phyloP scores from a whole-genome alignment of 2,888 invertebrate genomes.

The Timema cristinae region DNA sequence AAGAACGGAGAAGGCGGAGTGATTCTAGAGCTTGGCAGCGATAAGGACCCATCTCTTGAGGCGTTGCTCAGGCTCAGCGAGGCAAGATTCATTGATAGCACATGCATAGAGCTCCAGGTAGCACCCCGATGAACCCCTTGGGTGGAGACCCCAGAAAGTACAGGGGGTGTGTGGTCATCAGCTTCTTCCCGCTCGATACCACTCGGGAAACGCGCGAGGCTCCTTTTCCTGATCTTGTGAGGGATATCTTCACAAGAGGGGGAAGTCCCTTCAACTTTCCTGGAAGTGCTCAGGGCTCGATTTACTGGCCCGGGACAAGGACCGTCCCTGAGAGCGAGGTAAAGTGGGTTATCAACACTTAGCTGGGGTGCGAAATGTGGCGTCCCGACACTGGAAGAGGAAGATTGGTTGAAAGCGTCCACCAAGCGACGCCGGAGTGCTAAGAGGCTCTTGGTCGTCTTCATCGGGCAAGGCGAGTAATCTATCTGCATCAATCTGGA shows the following conservation, averaged over 20 bases:
- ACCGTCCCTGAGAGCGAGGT: conserved; percentile 43
- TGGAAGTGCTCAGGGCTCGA: too few relatives aligned
- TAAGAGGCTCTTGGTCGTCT: conserved; percentile 48
- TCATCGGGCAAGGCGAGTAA: conserved; percentile 46
- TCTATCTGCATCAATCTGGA: conserved; percentile 48
- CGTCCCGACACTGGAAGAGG: conserved; percentile 16
- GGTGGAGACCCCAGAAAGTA: not conserved
- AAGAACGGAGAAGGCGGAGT: conserved; percentile 16
- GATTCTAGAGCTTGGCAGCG: not conserved
- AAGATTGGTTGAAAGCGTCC: conserved; percentile 41
- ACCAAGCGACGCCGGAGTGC: conserved; percentile 49
- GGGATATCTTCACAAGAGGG: not conserved
- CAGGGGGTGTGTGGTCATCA: not conserved
- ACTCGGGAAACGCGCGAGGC: not conserved
- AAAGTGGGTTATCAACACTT: conserved; percentile 49
- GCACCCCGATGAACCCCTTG: not conserved
- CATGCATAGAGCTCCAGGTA: conserved; percentile 14
- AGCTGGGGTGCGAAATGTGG: conserved; percentile 8
- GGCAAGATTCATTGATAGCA: conserved; percentile 24
- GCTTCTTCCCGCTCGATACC: not conserved
- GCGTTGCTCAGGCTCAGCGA: conserved; percentile 18
- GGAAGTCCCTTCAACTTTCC: not conserved
- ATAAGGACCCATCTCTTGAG: not conserved
- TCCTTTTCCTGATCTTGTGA: not conserved
- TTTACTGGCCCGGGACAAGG: not conserved